Evolutionary conservation across 2,888 invertebrate genomes (phyloP).

Genomic region (Marronus borbonicus): DNA sequence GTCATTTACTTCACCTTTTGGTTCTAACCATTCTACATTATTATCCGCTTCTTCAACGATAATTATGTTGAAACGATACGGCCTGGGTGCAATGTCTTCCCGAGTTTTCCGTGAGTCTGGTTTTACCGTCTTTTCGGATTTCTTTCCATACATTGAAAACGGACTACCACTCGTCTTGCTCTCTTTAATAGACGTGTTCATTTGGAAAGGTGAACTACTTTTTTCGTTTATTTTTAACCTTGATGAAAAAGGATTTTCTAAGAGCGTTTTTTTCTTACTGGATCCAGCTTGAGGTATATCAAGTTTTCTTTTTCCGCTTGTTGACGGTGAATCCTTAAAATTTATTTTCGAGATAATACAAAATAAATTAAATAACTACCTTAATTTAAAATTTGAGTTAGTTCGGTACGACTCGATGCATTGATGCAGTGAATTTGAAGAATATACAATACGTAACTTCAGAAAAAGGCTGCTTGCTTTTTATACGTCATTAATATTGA

Average conservation of each 20-base stretch:
- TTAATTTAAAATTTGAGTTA: no score
- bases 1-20: conserved; percentile 21
- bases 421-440: no score
- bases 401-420: no score
- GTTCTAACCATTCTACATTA: conserved; percentile 46
- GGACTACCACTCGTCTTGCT: not conserved
- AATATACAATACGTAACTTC: no score
- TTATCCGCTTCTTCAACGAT: conserved; percentile 47
- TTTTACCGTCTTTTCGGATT: not conserved
- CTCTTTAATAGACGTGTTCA: not conserved
- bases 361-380: no score
- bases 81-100: not conserved
- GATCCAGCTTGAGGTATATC: not conserved
- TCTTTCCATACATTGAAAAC: not conserved
- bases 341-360: no score
- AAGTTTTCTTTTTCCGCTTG: conserved; percentile 16
- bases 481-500: no score
- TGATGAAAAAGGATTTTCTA: conserved; percentile 9
- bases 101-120: not conserved
- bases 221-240: not conserved
- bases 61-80: conserved; percentile 28
- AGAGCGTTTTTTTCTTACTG: not conserved
- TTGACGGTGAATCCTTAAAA: conserved; percentile 23
- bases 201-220: not conserved
- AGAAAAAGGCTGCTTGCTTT: no score